A percentile compares a stretch with the other conserved stretches of the same genome.
phyloP scores from a whole-genome alignment of 2,888 invertebrate genomes.

The Cephus nigrinus region DNA sequence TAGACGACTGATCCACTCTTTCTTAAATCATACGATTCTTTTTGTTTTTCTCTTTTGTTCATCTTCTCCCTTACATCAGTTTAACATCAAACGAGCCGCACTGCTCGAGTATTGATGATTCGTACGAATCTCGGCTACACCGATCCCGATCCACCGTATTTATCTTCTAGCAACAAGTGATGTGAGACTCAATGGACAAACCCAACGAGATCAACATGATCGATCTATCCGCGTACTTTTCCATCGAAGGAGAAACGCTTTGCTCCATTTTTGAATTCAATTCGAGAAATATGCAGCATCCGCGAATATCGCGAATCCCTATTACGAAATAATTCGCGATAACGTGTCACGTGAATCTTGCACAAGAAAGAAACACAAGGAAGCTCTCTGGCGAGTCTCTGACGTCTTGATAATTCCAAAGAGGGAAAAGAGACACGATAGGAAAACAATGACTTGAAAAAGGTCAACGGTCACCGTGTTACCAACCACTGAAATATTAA shows the following conservation, averaged over 20 bases:
- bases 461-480: not conserved
- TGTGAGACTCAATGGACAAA: not conserved
- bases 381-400: not conserved
- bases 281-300: not conserved
- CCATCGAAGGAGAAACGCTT: not conserved
- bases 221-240: not conserved
- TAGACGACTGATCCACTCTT: slow-evolving; percentile 4
- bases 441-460: not conserved
- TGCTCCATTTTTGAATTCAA: too few species aligned
- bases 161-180: not conserved
- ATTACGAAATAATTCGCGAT: not conserved
- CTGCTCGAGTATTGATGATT: not conserved
- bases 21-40: slow-evolving; percentile 4
- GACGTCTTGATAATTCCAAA: not conserved
- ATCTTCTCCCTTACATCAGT: not conserved
- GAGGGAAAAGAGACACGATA: not conserved
- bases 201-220: not conserved
- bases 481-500: slow-evolving; percentile 1
- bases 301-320: not conserved
- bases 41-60: not conserved
- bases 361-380: too few species aligned
- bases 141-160: not conserved
- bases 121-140: not conserved
- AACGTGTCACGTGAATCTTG: not conserved
- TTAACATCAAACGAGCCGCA: slow-evolving; percentile 3